These are phyloP conservation scores for Myzus persicae DNA, from an alignment of 1,140 invertebrate genomes.

Conservation along the genomic window DNA sequence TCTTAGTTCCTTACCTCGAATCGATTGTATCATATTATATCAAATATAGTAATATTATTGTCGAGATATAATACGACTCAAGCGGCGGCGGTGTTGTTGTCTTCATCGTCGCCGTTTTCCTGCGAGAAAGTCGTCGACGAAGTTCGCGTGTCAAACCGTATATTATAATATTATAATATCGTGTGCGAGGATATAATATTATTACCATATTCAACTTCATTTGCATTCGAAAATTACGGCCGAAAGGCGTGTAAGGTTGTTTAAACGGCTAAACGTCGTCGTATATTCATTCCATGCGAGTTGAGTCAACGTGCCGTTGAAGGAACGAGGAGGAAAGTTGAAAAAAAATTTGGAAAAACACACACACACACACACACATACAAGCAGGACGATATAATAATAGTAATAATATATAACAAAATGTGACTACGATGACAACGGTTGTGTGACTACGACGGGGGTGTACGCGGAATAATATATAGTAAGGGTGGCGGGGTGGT, in stretches of 20 bases:
- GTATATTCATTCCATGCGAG: background rate
- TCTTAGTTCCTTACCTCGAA: no score
- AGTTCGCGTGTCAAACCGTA: background rate
- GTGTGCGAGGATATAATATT: background rate
- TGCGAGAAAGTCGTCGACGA: background rate
- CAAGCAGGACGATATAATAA: background rate
- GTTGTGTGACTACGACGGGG: background rate
- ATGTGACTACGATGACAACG: background rate
- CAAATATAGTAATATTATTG: background rate
- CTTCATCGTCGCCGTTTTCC: background rate
- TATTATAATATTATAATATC: conserved; percentile 1
- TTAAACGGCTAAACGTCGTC: background rate
- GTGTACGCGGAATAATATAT: background rate
- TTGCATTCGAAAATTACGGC: background rate
- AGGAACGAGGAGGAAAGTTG: background rate
- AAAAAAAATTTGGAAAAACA: background rate
- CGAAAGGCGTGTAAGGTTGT: background rate
- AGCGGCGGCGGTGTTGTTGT: no score
- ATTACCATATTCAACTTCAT: background rate
- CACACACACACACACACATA: background rate
- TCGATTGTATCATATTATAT: no score
- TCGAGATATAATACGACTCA: background rate
- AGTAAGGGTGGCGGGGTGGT: background rate
- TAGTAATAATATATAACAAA: background rate
- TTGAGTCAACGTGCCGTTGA: background rate